Base-by-base conservation (phyloP, 2,113 vertebrate genomes). In the Petrocephalus zakoni region DNA sequence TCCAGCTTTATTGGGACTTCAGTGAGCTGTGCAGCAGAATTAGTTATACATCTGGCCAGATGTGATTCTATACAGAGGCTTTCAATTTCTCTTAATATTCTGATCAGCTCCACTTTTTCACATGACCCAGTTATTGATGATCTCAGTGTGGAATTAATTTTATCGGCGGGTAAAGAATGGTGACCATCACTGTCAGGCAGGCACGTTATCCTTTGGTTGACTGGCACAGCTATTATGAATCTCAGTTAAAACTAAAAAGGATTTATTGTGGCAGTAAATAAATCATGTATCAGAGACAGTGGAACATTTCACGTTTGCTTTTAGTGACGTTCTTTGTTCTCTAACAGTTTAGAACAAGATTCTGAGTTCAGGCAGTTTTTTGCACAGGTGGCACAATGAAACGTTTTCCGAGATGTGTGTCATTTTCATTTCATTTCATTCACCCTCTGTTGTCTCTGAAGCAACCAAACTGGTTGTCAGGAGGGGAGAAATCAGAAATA, bases 1-100 rank as follows among this genome's bases (percentile, higher is more conserved):
- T 93, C 90, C 91, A 87, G 92, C 85, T 92, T 95, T 94, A 94
- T 89, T 47, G 53, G 81, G 34, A n/a, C 34, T 78, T 15, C 81
- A 68, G 21, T 86, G 64, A 34, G 55, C 25, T 61, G 82, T 56
- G 34, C 88, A 49, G 52, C 55, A 53, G 72, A 51, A 49, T 51
- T 37, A 78, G 68, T 8, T 51, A 34, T 34, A 34, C 42, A 42
- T 58, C 37, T 68, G 56, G 64, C 25, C 83, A 78, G 49, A 83
- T 86, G 34, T 78, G n/a, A 49, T 53, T 75, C 78, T 34, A 34
- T 49, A 37, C 46, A n/a, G 17, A 37, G 17, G 51, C 75, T 56
- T 84, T 61, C 10, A 83, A 2, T 22, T 25, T 34, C 61, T 5
- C 34, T 55, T 42, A 81, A 21, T 15, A 78, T 61, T 47, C 55